Evolutionary conservation across 1,140 invertebrate genomes (phyloP).

Genomic region (Daktulosphaira vitifoliae): DNA sequence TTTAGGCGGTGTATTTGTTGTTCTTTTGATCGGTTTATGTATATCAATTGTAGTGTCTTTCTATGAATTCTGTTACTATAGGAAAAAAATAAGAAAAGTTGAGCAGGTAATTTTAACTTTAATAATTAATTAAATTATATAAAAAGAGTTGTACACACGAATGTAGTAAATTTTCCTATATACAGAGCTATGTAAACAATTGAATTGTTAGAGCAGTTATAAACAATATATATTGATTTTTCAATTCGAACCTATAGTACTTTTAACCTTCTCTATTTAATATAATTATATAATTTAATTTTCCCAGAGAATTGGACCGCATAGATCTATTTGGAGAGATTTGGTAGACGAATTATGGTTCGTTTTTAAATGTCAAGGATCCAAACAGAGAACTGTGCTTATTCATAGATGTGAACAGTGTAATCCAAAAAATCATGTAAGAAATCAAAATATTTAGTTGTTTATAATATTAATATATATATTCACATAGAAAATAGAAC

Average conservation of each 20-base stretch:
- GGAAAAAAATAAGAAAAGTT: conserved; percentile 55
- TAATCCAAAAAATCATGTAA: conserved; percentile 43
- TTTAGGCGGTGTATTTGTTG: conserved; percentile 82
- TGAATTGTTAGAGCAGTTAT: background rate
- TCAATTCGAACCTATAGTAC: too few species aligned
- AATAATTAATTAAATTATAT: too few species aligned
- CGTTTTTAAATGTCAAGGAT: conserved; percentile 61
- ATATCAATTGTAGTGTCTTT: conserved; percentile 67
- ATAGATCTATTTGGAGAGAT: conserved; percentile 71
- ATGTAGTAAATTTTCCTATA: background rate
- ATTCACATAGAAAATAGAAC: background rate
- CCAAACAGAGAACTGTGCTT: conserved; percentile 54
- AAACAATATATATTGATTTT: background rate
- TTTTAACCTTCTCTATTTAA: too few species aligned
- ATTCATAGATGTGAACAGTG: conserved; percentile 60
- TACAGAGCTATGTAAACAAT: background rate
- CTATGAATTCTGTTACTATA: conserved; percentile 74
- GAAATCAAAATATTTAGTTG: conserved; percentile 39
- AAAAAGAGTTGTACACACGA: background rate
- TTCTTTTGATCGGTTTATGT: conserved; percentile 66
- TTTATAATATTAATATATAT: background rate
- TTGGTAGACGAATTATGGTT: conserved; percentile 73
- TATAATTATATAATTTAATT: too few species aligned
- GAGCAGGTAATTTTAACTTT: conserved; percentile 55
- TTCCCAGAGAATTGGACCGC: conserved; percentile 40